Conservation (phyloP, 2,113 vertebrate species). For the Dinomys branickii region DNA sequence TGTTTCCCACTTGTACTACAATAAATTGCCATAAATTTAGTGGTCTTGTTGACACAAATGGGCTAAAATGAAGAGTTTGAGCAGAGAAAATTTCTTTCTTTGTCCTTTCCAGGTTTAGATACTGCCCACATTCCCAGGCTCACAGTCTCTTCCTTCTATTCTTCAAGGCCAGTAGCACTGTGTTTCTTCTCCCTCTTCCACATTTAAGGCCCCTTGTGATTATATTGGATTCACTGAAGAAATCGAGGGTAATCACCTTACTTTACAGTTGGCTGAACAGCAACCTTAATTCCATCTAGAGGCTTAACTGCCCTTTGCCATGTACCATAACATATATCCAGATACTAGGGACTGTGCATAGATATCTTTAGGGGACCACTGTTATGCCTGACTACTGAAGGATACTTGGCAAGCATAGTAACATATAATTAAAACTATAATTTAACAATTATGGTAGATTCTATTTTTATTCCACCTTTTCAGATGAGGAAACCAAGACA, state of each 20-base stretch:
- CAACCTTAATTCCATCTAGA: not conserved
- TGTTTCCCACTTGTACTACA: not conserved
- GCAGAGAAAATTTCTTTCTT: not conserved
- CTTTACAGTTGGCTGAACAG: not conserved
- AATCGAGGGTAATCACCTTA: not conserved
- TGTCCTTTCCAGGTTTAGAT: not conserved
- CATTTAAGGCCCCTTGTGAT: not conserved
- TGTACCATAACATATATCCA: not conserved
- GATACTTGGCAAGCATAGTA: not conserved
- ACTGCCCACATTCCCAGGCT: not conserved
- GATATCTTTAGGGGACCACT: not conserved
- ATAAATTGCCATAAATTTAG: not conserved
- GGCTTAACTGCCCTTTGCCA: not conserved
- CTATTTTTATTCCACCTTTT: not conserved
- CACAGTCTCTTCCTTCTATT: not conserved
- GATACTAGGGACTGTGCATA: not conserved
- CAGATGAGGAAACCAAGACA: constrained; percentile 19
- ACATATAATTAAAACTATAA: constrained; percentile 14
- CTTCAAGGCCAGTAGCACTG: not conserved
- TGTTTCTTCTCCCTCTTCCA: not conserved
- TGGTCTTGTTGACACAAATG: not conserved
- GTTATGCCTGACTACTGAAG: not conserved
- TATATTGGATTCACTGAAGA: not conserved
- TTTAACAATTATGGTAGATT: not conserved
- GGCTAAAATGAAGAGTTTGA: not conserved